Base-by-base conservation (phyloP, 2,888 invertebrate species). In the Papilio gigon region DNA sequence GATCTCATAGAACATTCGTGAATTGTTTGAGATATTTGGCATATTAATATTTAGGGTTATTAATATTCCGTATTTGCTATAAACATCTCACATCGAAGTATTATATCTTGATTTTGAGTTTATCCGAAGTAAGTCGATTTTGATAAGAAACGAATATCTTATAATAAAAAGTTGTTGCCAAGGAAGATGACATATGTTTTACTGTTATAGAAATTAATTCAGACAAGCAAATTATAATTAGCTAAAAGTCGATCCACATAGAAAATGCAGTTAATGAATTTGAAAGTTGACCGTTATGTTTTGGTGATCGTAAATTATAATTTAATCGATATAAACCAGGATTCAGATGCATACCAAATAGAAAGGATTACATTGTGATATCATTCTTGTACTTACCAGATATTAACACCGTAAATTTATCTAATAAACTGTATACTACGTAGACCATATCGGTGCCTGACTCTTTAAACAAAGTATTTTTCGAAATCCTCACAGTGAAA, bases 1-100 rank as follows among this genome's bases (percentile, higher is more conserved):
- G 74, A 65, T 68, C 67, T 68, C 66, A 63, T 37, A 70, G 64
- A 75, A 74, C 72, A 74, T 73, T 74, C 69, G 73, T 71, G 6
- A 67, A 73, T 65, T 65, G n/a, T n/a, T n/a, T n/a, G n/a, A n/a
- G n/a, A n/a, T n/a, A n/a, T n/a, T n/a, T n/a, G n/a, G n/a, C n/a
- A n/a, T n/a, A n/a, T n/a, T n/a, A n/a, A n/a, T n/a, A n/a, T n/a
- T n/a, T n/a, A n/a, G n/a, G n/a, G n/a, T n/a, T n/a, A n/a, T n/a
- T n/a, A n/a, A n/a, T n/a, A n/a, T n/a, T n/a, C n/a, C n/a, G n/a
- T n/a, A n/a, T n/a, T n/a, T n/a, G n/a, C n/a, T n/a, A n/a, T n/a
- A n/a, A n/a, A n/a, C n/a, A n/a, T n/a, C n/a, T n/a, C n/a, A n/a
- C n/a, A n/a, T n/a, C n/a, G n/a, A n/a, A n/a, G n/a, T n/a, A n/a